Percentiles rank a stretch among this genome's conserved stretches.
Evolutionary conservation across 2,888 invertebrate genomes (phyloP).

Genomic region (Myopa tessellatipennis): DNA sequence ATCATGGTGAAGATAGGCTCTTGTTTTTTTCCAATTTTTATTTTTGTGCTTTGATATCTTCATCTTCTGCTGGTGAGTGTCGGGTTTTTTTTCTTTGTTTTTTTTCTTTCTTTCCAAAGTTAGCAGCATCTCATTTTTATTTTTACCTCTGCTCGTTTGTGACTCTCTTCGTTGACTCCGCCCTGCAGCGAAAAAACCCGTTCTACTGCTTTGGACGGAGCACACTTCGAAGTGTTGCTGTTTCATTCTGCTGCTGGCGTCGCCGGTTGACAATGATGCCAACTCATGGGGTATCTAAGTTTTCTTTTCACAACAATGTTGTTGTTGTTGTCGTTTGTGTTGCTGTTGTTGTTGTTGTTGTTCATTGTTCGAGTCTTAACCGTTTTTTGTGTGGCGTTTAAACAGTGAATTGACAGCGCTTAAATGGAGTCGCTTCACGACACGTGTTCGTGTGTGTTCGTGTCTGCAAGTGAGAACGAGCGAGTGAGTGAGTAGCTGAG

Average conservation of each 20-base stretch:
- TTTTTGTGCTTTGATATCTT: too few relatives aligned
- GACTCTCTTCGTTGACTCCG: neutral
- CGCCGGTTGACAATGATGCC: neutral
- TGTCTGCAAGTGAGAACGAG: neutral
- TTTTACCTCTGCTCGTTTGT: too few relatives aligned
- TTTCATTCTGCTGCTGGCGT: conserved; percentile 11
- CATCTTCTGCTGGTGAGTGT: too few relatives aligned
- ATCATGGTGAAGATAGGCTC: too few relatives aligned
- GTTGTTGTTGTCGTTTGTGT: conserved; percentile 53
- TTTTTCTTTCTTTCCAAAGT: too few relatives aligned
- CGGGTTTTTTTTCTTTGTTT: too few relatives aligned
- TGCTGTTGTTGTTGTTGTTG: conserved; percentile 48
- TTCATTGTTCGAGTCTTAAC: conserved; percentile 55
- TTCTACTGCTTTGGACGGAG: conserved; percentile 2
- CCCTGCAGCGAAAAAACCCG: conserved; percentile 3
- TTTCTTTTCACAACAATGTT: conserved; percentile 46
- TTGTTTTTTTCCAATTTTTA: too few relatives aligned
- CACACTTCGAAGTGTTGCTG: conserved; percentile 8
- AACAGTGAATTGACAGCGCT: conserved; percentile 67
- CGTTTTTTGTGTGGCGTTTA: conserved; percentile 64
- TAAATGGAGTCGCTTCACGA: conserved; percentile 56
- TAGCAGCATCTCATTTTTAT: too few relatives aligned
- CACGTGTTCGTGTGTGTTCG: conserved; percentile 1
- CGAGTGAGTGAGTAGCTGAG: too few relatives aligned
- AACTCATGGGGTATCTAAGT: neutral